A percentile compares a stretch with the other conserved stretches of the same genome.
phyloP scores from a whole-genome alignment of 1,140 invertebrate species.

The Drosophila sp. region DNA sequence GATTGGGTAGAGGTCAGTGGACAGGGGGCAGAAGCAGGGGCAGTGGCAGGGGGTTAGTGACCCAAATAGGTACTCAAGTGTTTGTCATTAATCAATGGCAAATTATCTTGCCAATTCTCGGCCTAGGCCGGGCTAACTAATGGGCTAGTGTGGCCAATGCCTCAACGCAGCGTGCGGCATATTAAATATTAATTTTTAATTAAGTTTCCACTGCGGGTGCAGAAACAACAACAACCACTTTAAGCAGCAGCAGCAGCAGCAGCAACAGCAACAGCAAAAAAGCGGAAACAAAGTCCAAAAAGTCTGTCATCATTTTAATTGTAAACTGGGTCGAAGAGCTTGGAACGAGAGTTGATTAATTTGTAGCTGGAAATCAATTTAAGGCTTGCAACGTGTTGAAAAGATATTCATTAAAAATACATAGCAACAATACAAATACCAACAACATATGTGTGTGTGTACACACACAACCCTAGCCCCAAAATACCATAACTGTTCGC shows the following conservation, averaged over 20 bases:
- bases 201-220: slow-evolving; percentile 45
- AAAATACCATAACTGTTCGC: slow-evolving; percentile 21
- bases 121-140: slow-evolving; percentile 61
- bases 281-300: slow-evolving; percentile 63
- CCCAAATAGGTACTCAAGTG: slow-evolving; percentile 42
- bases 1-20: not conserved
- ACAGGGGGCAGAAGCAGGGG: not conserved
- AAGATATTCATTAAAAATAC: slow-evolving; percentile 77
- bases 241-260: slow-evolving; percentile 1
- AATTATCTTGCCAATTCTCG: slow-evolving; percentile 32
- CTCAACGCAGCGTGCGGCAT: slow-evolving; percentile 34
- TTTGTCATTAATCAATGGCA: slow-evolving; percentile 59
- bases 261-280: slow-evolving; percentile 22
- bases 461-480: slow-evolving; percentile 1
- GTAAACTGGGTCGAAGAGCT: slow-evolving; percentile 70
- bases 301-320: slow-evolving; percentile 74
- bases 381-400: slow-evolving; percentile 56
- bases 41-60: slow-evolving; percentile 18
- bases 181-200: slow-evolving; percentile 81
- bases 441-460: too few species aligned
- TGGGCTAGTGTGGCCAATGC: slow-evolving; percentile 38
- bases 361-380: slow-evolving; percentile 47
- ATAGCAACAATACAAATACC: slow-evolving; percentile 30
- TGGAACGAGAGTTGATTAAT: slow-evolving; percentile 66
- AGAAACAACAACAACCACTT: slow-evolving; percentile 4